These are phyloP conservation scores for Hedychridium roseum DNA, from an alignment of 2,888 invertebrate genomes.

Conservation along the genomic window DNA sequence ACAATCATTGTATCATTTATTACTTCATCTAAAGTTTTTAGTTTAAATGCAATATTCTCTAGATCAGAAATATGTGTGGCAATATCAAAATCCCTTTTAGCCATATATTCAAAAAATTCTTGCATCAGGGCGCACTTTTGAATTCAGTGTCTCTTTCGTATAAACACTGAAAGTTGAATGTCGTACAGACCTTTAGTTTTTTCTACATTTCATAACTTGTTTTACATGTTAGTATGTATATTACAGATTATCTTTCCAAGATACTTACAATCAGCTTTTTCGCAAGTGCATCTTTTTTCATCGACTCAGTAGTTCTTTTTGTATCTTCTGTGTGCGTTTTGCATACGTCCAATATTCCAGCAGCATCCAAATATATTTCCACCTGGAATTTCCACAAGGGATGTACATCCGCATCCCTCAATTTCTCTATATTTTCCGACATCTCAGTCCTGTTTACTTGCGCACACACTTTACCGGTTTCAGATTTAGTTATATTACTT, in stretches of 20 bases:
- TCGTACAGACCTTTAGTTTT: neutral
- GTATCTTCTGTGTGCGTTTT: neutral
- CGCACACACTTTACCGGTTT: neutral
- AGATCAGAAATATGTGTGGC: conserved; percentile 2
- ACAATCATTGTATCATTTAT: conserved; percentile 1
- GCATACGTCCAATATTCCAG: neutral
- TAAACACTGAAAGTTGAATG: no score
- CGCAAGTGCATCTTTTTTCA: neutral
- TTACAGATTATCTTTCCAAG: neutral
- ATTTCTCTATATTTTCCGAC: neutral
- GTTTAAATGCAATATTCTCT: neutral
- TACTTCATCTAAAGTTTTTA: neutral
- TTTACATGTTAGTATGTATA: neutral
- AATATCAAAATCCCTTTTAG: neutral
- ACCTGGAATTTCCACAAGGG: neutral
- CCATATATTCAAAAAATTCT: conserved; percentile 3
- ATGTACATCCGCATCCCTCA: neutral
- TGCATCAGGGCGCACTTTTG: neutral
- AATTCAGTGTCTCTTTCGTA: neutral
- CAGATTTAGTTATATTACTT: no score
- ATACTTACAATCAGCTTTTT: neutral
- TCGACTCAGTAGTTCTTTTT: neutral
- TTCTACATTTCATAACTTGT: neutral
- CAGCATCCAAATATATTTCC: neutral
- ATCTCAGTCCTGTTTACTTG: neutral